These are phyloP conservation scores for Bergia sp. DNA, from an alignment of 92 coral and sea anemone species.

Conservation along the genomic window DNA sequence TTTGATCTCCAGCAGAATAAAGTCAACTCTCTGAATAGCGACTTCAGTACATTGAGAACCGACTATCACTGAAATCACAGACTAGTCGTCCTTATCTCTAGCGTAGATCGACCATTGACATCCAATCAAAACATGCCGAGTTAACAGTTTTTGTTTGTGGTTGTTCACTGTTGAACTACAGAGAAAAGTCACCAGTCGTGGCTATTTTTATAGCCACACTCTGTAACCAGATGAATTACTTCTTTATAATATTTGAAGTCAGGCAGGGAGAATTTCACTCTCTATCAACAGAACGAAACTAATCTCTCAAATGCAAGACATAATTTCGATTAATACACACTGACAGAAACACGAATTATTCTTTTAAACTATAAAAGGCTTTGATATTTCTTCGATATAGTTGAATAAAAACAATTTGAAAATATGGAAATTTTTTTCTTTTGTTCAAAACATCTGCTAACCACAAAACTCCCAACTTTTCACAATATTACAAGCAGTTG, in stretches of 20 bases:
- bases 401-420: constrained; percentile 1
- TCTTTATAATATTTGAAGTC: not conserved
- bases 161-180: not conserved
- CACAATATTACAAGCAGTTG: not conserved
- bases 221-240: not conserved
- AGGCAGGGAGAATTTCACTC: constrained; percentile 18
- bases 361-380: constrained; percentile 11
- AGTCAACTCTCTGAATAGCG: not conserved
- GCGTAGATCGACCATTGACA: not conserved
- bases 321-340: not conserved
- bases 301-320: not conserved
- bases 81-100: not conserved
- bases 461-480: not conserved
- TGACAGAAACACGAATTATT: not conserved
- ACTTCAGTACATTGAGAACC: not conserved
- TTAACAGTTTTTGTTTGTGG: not conserved
- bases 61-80: not conserved
- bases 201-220: constrained; percentile 15
- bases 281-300: not conserved
- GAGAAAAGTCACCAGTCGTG: not conserved
- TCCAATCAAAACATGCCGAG: constrained; percentile 3
- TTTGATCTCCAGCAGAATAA: not conserved
- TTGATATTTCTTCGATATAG: not conserved
- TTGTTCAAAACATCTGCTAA: constrained; percentile 27
- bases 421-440: constrained; percentile 8